Conservation (phyloP, 2,888 invertebrate genomes). For the Atethmia centrago region DNA sequence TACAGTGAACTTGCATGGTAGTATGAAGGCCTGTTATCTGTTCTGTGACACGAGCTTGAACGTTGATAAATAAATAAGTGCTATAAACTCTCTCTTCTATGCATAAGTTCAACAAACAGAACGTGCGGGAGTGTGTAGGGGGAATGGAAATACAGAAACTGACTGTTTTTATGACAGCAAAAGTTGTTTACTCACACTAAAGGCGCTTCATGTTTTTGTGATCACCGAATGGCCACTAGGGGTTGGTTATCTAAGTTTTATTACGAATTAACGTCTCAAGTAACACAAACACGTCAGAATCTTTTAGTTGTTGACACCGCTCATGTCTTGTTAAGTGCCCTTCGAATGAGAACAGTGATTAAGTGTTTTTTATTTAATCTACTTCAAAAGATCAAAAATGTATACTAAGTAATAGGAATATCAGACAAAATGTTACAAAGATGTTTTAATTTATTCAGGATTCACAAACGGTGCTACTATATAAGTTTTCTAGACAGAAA, state of each 20-base stretch:
- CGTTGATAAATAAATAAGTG: constrained; percentile 58
- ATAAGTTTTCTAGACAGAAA: constrained; percentile 19
- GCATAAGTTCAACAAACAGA: constrained; percentile 63
- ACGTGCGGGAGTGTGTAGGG: constrained; percentile 56
- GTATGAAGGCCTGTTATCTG: constrained; percentile 51
- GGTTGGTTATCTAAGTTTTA: constrained; percentile 65
- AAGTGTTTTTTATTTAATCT: constrained; percentile 21
- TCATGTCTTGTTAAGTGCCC: constrained; percentile 17
- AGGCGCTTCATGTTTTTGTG: constrained; percentile 69
- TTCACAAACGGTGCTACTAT: constrained; percentile 18
- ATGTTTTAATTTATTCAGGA: constrained; percentile 21
- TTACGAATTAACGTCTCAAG: constrained; percentile 58
- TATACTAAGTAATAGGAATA: background rate
- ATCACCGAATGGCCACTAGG: constrained; percentile 63
- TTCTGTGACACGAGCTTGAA: constrained; percentile 56
- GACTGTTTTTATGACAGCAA: constrained; percentile 78
- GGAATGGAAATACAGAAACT: constrained; percentile 64
- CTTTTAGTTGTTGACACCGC: constrained; percentile 52
- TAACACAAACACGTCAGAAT: constrained; percentile 55
- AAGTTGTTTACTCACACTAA: constrained; percentile 72
- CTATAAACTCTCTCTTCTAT: constrained; percentile 40
- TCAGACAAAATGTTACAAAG: background rate
- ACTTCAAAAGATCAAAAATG: background rate
- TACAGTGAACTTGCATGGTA: constrained; percentile 48
- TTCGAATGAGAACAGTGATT: constrained; percentile 11